Evolutionary conservation across 1,140 invertebrate genomes (phyloP), one percentile per base, ranked within the genome.

Genomic region (Zophobas atratus): DNA sequence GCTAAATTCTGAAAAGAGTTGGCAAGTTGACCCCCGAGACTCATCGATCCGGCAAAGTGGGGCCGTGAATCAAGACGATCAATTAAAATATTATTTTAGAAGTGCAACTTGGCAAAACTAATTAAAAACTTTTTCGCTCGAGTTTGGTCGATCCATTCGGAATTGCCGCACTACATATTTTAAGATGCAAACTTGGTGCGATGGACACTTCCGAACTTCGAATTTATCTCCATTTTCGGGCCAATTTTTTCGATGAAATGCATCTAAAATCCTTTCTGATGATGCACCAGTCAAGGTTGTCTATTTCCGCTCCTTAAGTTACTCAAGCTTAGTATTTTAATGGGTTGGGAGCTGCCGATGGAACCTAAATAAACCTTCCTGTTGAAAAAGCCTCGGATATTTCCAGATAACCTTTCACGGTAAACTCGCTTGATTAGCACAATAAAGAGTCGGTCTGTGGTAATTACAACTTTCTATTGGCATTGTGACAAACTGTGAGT

Each of bases 391-490:
- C 49, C 49, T 20, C 2, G 3, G 49, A 51, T 51, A 46, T 57
- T 57, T 67, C 39, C 1, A 20, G n/a, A 3, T 32, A 1, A 39
- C 60, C 60, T 67, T 67, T 67, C 60, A 67, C 60, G 56, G 55
- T 38, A 36, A 60, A 36, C 38, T 39, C 56, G 20, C 39, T 33
- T 67, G 60, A 67, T 67, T 67, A 67, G 60, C 60, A 67, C 60
- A 36, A 32, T 20, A 41, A 73, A 75, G 56, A 36, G 67, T 75
- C 39, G 53, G 49, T 53, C 63, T 75, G 46, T 56, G 51, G 74
- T 75, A 75, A 75, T 75, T 75, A 75, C 63, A 75, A 73, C 74
- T 75, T 75, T 75, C 74, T 75, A 75, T 75, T 75, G 74, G 74
- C 55, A 75, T 75, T 75, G 74, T 75, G 74, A 75, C 74, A 75